A percentile compares a stretch with the other conserved stretches of the same genome.
Evolutionary conservation across 2,797 vertebrate species (phyloP).

Genomic region (Melopsittacus undulatus): DNA sequence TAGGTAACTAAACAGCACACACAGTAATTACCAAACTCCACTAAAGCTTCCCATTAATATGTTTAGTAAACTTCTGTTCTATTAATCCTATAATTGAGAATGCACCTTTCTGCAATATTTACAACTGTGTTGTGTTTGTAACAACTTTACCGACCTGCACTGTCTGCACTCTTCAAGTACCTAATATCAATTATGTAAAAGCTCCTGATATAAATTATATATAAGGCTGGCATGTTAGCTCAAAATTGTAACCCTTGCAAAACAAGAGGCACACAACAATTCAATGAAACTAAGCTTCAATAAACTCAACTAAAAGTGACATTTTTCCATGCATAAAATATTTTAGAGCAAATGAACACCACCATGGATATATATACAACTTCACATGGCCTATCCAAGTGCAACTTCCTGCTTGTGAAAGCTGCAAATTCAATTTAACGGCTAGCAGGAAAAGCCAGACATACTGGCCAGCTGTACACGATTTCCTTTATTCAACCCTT

Average conservation of each 20-base stretch:
- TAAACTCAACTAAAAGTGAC: not conserved
- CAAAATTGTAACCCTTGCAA: not conserved
- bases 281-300: not conserved
- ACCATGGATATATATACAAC: not conserved
- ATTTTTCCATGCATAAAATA: not conserved
- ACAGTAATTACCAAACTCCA: not conserved
- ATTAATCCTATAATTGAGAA: not conserved
- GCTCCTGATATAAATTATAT: not conserved
- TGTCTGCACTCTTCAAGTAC: not conserved
- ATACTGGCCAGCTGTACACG: rapidly evolving
- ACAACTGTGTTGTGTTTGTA: not conserved
- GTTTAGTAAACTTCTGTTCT: not conserved
- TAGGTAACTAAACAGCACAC: not conserved
- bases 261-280: not conserved
- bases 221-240: not conserved
- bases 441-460: not conserved
- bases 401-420: not conserved
- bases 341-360: not conserved
- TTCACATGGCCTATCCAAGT: not conserved
- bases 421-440: not conserved
- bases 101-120: not conserved
- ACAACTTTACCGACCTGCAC: not conserved
- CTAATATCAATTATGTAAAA: not conserved
- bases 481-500: not conserved
- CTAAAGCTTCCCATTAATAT: not conserved